Evolutionary conservation across 2,888 invertebrate genomes (phyloP), one percentile per base, ranked within the genome.

Genomic region (Halictus quadricinctus): DNA sequence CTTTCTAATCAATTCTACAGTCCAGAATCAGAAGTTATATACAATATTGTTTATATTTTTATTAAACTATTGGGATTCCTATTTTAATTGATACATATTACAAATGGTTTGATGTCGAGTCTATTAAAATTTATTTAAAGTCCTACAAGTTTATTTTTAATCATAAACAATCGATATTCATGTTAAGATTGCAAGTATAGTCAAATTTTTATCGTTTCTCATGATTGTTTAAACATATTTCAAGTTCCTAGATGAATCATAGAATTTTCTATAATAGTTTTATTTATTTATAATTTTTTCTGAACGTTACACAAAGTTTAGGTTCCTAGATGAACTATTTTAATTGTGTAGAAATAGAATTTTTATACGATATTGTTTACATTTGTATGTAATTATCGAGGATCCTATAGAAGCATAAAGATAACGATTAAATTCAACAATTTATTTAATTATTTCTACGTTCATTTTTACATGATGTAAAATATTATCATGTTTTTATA

Each of bases 1-100:
- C 6, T 43, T 43, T 0, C 6, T 43, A 43, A 43, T 8, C 43
- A 8, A 43, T 43, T 8, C 6, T 43, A 43, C 6, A 43, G 43
- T 46, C 46, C 46, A 2, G 46, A 46, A 46, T 80, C 58, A 88
- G 64, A 86, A 54, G 25, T 60, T 60, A 3, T n/a, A 60, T 60
- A 60, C 8, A 43, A 43, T 43, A 43, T 8, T 6, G 21, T 21
- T 58, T 21, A 21, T 21, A 86, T 90, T 90, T 86, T 74, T 81
- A 76, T 76, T 50, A 60, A 88, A 18, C 18, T 50, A 50, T 50
- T 18, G 50, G 2, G 12, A 50, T 5, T 21, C 10, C 21, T 21
- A 21, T 46, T 46, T 46, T 46, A 46, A 46, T 13, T 1, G 12
- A 13, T 46, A 46, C 46, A 12, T 46, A 12, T 46, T 4, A 36